These are phyloP conservation scores for Gambelia wislizenii DNA, from an alignment of 2,797 vertebrate species.

Conservation along the genomic window DNA sequence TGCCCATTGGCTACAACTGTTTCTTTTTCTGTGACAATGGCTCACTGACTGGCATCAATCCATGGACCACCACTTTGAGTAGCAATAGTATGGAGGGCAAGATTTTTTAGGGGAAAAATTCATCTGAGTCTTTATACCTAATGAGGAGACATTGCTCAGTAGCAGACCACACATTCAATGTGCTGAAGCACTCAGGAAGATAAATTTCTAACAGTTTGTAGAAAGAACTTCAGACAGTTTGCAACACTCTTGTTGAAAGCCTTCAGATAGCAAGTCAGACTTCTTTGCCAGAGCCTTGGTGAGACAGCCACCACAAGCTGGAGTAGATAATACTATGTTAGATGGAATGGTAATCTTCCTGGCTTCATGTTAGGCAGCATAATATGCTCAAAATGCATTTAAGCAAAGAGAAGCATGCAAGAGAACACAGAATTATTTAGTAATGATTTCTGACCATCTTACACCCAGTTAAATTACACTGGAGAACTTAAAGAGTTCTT, in stretches of 20 bases:
- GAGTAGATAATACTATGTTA: neutral
- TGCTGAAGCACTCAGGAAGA: neutral
- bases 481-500: neutral
- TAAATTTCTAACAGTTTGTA: neutral
- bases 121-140: neutral
- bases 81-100: neutral
- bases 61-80: too few species aligned
- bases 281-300: too few species aligned
- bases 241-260: neutral
- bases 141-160: neutral
- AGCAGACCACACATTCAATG: neutral
- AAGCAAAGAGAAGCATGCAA: neutral
- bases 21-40: neutral
- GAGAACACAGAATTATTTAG: neutral
- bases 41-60: too few species aligned
- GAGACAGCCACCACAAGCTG: neutral
- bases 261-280: neutral
- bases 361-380: neutral
- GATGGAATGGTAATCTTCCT: neutral
- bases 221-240: neutral
- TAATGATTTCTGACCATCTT: neutral
- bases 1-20: neutral
- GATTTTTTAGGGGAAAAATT: neutral
- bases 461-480: neutral
- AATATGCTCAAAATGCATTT: neutral